Evolutionary conservation across 2,797 vertebrate species (phyloP).

Genomic region (Okamejei kenojei): DNA sequence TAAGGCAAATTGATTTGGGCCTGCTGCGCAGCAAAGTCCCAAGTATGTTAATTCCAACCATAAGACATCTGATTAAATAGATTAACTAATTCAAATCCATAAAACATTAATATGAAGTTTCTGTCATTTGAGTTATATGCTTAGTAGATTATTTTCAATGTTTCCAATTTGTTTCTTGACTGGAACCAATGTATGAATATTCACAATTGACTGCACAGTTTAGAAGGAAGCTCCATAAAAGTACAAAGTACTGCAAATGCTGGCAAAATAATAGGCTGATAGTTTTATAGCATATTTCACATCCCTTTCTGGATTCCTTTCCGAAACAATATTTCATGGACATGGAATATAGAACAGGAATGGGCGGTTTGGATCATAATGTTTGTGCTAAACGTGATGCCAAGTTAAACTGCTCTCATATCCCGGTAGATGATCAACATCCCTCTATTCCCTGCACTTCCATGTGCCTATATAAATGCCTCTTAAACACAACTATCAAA

Average conservation of each 20-base stretch:
- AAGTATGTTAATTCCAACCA: background rate
- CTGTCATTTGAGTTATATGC: background rate
- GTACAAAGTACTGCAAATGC: background rate
- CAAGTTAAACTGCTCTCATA: too few relatives aligned
- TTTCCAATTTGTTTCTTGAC: constrained; percentile 7
- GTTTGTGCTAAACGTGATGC: too few relatives aligned
- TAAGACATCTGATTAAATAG: background rate
- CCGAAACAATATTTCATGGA: too few relatives aligned
- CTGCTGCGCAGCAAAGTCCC: background rate
- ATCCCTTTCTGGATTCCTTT: too few relatives aligned
- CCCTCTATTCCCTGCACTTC: too few relatives aligned
- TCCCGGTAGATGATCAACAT: too few relatives aligned
- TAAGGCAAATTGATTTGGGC: constrained; percentile 27
- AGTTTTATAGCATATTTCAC: too few relatives aligned
- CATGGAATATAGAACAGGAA: too few relatives aligned
- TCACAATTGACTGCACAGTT: background rate
- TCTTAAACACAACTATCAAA: too few relatives aligned
- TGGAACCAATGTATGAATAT: background rate
- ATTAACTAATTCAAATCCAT: background rate
- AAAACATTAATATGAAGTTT: background rate
- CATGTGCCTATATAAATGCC: too few relatives aligned
- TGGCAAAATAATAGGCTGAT: too few relatives aligned
- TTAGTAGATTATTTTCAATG: background rate
- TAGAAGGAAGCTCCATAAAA: background rate
- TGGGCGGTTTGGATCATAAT: too few relatives aligned